Base-by-base conservation (phyloP, 2,888 invertebrate genomes). In the Lochmaea capreae region DNA sequence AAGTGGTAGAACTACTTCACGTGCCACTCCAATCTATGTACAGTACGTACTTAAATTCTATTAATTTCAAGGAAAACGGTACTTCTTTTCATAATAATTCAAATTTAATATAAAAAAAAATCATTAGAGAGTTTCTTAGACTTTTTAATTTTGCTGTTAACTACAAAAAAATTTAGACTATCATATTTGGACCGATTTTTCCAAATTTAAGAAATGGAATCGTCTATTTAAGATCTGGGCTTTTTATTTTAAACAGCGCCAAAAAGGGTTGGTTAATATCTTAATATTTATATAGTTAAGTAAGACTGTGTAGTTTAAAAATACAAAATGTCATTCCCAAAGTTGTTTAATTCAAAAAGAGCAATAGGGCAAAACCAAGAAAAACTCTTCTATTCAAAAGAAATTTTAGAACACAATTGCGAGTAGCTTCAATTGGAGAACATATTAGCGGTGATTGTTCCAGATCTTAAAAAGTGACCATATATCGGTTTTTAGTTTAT, bases 21-120 rank as follows among this genome's bases (percentile, higher is more conserved):
- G 94, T 96, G 80, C 96, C 96, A 61, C 89, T 97, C 80, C 95
- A 96, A 87, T 92, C 93, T 65, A 90, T 96, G 81, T 96, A 95
- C 69, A 79, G 75, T 52, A 76, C 72, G 49, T 76, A 65, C 65
- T 33, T 57, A 22, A 68, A 66, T 42, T 46, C 49, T 67, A 75
- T 71, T 63, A 49, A 66, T 49, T 77, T 81, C 14, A 83, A 81
- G 72, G 83, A 83, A 74, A 83, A 83, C 72, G 83, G 83, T 39
- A 76, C 69, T 16, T 71, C 77, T 54, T 65, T 73, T 58, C 67
- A 71, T 65, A 65, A 61, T 54, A 54, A 63, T 63, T 63, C 62
- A 39, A 63, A 63, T 63, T 22, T 63, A 63, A 42, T 63, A 18
- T 63, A 63, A 43, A 63, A 26, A n/a, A 26, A 26, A 26, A 43